Percentiles rank a stretch among this genome's conserved stretches.
phyloP scores from a whole-genome alignment of 2,113 vertebrate species.

The Tamias sibiricus region DNA sequence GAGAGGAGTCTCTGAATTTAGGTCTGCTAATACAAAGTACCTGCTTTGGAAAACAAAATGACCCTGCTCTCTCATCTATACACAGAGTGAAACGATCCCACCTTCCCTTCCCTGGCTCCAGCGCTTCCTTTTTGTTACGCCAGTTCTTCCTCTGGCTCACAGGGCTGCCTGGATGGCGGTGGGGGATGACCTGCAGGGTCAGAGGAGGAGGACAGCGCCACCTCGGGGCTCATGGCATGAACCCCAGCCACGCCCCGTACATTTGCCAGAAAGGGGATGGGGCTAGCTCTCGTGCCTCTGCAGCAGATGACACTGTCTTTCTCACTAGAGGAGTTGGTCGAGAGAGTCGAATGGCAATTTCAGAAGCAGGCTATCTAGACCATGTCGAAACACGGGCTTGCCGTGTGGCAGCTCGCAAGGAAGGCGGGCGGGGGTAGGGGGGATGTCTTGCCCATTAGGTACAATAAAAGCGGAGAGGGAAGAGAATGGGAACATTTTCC shows the following conservation, averaged over 20 bases:
- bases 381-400: neutral
- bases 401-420: neutral
- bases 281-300: neutral
- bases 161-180: neutral
- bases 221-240: neutral
- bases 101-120: accelerated
- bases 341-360: neutral
- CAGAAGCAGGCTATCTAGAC: neutral
- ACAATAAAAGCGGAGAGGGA: neutral
- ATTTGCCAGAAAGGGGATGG: neutral
- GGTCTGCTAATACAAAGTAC: neutral
- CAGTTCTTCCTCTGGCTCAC: neutral
- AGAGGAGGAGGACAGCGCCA: neutral
- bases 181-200: too few species aligned
- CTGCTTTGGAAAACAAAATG: neutral
- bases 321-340: neutral
- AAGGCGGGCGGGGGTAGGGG: too few species aligned
- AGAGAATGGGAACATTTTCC: neutral
- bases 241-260: neutral
- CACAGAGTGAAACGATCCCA: too few species aligned
- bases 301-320: neutral
- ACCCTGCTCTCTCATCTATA: too few species aligned
- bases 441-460: neutral
- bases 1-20: neutral
- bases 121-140: neutral